Percentiles rank a stretch among this genome's conserved stretches.
These are phyloP conservation scores for Danaus melanippus DNA, from an alignment of 1,140 invertebrate species.

Conservation along the genomic window DNA sequence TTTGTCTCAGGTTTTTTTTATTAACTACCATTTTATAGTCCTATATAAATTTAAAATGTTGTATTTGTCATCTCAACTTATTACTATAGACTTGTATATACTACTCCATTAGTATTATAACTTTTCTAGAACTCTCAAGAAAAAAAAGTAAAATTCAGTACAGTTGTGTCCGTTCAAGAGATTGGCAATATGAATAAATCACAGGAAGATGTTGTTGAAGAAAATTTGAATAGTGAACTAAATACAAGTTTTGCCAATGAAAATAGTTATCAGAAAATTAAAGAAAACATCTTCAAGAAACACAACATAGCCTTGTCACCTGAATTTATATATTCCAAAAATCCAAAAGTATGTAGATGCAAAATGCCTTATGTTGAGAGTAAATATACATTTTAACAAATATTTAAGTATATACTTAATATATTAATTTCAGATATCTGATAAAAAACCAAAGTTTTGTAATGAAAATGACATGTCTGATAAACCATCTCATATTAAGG, in stretches of 20 bases:
- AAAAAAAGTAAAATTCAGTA: slow-evolving; percentile 14
- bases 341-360: slow-evolving; percentile 12
- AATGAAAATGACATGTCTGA: slow-evolving; percentile 12
- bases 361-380: too few species aligned
- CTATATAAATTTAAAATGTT: too few species aligned
- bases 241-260: slow-evolving; percentile 32
- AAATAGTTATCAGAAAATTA: slow-evolving; percentile 37
- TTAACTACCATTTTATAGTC: background rate
- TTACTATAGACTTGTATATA: too few species aligned
- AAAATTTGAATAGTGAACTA: slow-evolving; percentile 11
- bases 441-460: slow-evolving; percentile 41
- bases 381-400: background rate
- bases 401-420: background rate
- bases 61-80: too few species aligned
- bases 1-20: slow-evolving; percentile 24
- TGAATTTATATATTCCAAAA: slow-evolving; percentile 50
- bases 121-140: slow-evolving; percentile 16
- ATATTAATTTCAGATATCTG: slow-evolving; percentile 29
- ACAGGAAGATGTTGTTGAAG: slow-evolving; percentile 12
- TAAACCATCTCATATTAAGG: too few species aligned
- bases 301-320: slow-evolving; percentile 53
- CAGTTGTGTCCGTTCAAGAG: slow-evolving; percentile 9
- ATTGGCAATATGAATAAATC: slow-evolving; percentile 10
- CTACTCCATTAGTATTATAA: too few species aligned
- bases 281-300: slow-evolving; percentile 46